phyloP scores from a whole-genome alignment of 2,888 invertebrate species.

The Ormyrus pomaceus region DNA sequence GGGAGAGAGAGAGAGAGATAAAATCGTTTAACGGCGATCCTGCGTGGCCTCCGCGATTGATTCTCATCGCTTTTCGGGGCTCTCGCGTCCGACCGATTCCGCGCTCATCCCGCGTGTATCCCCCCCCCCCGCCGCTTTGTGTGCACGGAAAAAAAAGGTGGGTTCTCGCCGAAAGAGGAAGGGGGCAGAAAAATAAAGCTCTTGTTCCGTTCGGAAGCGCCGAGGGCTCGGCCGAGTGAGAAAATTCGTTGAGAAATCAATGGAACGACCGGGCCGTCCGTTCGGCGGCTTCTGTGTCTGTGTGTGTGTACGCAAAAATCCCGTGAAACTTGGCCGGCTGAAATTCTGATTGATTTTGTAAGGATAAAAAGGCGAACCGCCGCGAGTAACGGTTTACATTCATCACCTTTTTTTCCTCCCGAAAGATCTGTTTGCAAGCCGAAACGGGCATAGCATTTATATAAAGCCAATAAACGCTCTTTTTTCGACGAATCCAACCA shows the following conservation, averaged over 20 bases:
- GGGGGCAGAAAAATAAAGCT: slow-evolving; percentile 43
- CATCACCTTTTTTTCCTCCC: not conserved
- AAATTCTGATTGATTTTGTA: slow-evolving; percentile 39
- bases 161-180: not conserved
- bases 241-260: slow-evolving; percentile 49
- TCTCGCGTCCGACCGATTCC: slow-evolving; percentile 34
- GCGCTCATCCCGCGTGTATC: slow-evolving; percentile 17
- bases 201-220: slow-evolving; percentile 43
- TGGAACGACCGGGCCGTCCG: slow-evolving; percentile 19
- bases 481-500: no score
- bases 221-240: slow-evolving; percentile 2
- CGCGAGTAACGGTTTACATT: not conserved
- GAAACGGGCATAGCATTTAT: no score
- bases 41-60: slow-evolving; percentile 35
- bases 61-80: slow-evolving; percentile 25
- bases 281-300: not conserved
- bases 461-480: no score
- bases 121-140: not conserved
- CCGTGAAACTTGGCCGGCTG: not conserved
- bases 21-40: slow-evolving; percentile 45
- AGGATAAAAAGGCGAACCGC: not conserved
- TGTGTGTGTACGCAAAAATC: slow-evolving; percentile 10
- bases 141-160: slow-evolving; percentile 19
- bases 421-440: no score
- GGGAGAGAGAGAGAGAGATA: slow-evolving; percentile 7